These are phyloP conservation scores for Dione vanillae DNA, from an alignment of 2,888 invertebrate genomes.

Conservation along the genomic window DNA sequence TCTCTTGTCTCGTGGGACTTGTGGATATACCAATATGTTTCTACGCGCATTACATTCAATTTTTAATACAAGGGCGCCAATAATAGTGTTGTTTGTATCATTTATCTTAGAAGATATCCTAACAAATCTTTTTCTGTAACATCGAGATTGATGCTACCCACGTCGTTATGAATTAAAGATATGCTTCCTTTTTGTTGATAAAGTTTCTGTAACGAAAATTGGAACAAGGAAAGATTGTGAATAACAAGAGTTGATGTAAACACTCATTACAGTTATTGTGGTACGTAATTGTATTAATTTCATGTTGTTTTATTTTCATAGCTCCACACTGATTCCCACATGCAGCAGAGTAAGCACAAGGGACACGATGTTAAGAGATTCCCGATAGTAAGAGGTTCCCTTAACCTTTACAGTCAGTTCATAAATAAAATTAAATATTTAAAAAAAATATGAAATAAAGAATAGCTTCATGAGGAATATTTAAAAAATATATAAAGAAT, in stretches of 20 bases:
- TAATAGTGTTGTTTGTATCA: constrained; percentile 60
- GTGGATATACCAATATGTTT: constrained; percentile 60
- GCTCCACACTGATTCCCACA: too few relatives aligned
- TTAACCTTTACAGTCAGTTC: too few relatives aligned
- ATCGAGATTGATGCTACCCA: constrained; percentile 67
- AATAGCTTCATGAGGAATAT: too few relatives aligned
- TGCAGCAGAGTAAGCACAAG: too few relatives aligned
- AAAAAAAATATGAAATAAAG: too few relatives aligned
- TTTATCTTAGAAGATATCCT: constrained; percentile 63
- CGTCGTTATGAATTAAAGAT: constrained; percentile 67
- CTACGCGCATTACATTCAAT: constrained; percentile 64
- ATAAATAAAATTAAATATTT: too few relatives aligned
- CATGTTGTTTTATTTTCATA: too few relatives aligned
- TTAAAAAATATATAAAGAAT: too few relatives aligned
- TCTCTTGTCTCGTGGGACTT: constrained; percentile 35
- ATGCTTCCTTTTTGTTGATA: constrained; percentile 24
- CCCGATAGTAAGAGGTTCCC: too few relatives aligned
- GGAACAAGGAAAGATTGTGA: too few relatives aligned
- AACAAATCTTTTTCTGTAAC: constrained; percentile 70
- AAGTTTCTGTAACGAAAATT: neutral
- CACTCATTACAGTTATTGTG: neutral
- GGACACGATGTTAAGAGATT: too few relatives aligned
- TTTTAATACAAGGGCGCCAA: constrained; percentile 62
- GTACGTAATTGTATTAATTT: too few relatives aligned
- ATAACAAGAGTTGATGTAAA: neutral